These are phyloP conservation scores for Monochamus alternatus DNA, from an alignment of 2,888 invertebrate species.

Conservation along the genomic window DNA sequence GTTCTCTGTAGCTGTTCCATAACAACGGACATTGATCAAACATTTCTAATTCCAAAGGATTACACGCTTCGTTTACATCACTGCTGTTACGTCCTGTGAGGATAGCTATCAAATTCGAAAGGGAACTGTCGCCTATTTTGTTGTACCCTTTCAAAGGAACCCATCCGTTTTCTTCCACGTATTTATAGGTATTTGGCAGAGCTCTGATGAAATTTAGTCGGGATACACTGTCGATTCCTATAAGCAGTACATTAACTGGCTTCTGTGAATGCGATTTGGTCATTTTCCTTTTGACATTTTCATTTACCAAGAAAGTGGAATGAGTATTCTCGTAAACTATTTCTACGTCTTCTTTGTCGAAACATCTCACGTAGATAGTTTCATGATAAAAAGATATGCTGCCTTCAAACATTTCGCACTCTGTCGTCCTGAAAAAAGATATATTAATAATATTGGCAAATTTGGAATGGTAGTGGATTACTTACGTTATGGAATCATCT, in stretches of 20 bases:
- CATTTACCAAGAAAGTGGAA: neutral
- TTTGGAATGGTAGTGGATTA: neutral
- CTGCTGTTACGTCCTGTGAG: conserved; percentile 80
- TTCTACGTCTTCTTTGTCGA: neutral
- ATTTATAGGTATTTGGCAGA: conserved; percentile 81
- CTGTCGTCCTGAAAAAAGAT: conserved; percentile 5
- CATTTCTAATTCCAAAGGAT: conserved; percentile 70
- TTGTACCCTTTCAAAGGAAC: conserved; percentile 90
- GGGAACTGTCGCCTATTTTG: conserved; percentile 95
- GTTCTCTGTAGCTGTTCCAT: conserved; percentile 83
- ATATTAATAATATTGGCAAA: neutral
- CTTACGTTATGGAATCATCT: conserved; percentile 13
- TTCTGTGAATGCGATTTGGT: too few species aligned
- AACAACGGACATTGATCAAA: conserved; percentile 83
- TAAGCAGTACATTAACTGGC: conserved; percentile 81
- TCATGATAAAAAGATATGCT: neutral
- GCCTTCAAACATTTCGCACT: neutral
- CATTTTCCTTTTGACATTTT: conserved; percentile 2
- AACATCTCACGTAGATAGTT: conserved; percentile 5
- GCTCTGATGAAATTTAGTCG: conserved; percentile 88
- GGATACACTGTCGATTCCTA: conserved; percentile 91
- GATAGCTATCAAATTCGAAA: conserved; percentile 89
- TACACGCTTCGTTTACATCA: conserved; percentile 79
- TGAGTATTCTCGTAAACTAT: conserved; percentile 1
- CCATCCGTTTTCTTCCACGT: conserved; percentile 76